Conservation (phyloP, 2,888 invertebrate genomes). For the Drosophila prostipennis region DNA sequence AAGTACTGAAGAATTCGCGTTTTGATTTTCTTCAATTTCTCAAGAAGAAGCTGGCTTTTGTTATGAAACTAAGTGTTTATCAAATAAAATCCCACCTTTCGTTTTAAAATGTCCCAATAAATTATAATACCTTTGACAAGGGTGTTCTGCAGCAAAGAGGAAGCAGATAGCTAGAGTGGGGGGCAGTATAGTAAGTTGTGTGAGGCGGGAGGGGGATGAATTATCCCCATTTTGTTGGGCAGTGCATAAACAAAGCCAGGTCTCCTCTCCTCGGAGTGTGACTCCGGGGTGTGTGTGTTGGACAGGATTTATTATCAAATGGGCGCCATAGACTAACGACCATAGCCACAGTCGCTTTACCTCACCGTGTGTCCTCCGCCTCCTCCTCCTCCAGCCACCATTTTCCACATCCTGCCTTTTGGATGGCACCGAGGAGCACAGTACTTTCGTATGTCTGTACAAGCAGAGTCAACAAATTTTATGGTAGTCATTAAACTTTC, state of each 20-base stretch:
- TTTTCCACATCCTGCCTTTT: background rate
- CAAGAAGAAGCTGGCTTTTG: too few species aligned
- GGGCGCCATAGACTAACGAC: conserved; percentile 77
- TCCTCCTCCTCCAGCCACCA: background rate
- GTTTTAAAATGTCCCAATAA: background rate
- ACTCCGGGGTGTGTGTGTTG: conserved; percentile 18
- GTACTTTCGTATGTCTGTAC: conserved; percentile 28
- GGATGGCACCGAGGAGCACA: conserved; percentile 1
- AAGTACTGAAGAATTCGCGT: background rate
- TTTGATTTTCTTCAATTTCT: background rate
- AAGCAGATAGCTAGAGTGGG: conserved; percentile 4
- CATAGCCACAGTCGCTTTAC: conserved; percentile 59
- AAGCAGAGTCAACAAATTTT: conserved; percentile 74
- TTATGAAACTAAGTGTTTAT: background rate
- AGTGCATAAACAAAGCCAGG: conserved; percentile 66
- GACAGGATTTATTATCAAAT: conserved; percentile 75
- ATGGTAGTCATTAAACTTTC: conserved; percentile 78
- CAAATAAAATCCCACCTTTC: background rate
- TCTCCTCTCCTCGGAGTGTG: conserved; percentile 30
- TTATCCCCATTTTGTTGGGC: conserved; percentile 46
- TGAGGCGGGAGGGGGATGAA: conserved; percentile 9
- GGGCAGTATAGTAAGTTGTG: background rate
- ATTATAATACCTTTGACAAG: conserved; percentile 11
- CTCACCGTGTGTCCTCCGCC: conserved; percentile 11
- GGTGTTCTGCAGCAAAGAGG: background rate